phyloP scores from a whole-genome alignment of 2,113 vertebrate genomes.

The Atractosteus spatula region DNA sequence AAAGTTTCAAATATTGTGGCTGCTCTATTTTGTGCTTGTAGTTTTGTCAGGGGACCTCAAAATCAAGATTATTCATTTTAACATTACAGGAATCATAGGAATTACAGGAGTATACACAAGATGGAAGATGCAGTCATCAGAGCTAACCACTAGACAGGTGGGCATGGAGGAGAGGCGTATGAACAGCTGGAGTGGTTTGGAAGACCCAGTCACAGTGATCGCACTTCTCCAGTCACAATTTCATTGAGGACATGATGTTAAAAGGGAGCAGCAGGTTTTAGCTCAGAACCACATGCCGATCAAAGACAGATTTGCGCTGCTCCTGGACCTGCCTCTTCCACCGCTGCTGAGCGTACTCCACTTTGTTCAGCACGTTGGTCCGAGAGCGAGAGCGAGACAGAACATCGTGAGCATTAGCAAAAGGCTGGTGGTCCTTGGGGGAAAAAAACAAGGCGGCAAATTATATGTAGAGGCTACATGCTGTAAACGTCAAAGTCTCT shows the following conservation, averaged over 20 bases:
- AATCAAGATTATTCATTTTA: background rate
- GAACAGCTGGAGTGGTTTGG: background rate
- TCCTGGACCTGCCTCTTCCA: constrained; percentile 97
- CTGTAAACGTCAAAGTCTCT: too few relatives aligned
- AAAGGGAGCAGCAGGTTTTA: constrained; percentile 54
- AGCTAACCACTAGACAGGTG: background rate
- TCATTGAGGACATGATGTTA: background rate
- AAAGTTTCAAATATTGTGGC: too few relatives aligned
- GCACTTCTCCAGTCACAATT: constrained; percentile 21
- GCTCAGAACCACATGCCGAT: constrained; percentile 94
- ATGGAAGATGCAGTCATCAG: background rate
- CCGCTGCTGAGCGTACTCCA: constrained; percentile 94
- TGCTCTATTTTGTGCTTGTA: too few relatives aligned
- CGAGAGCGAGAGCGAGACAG: constrained; percentile 86
- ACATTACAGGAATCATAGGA: background rate
- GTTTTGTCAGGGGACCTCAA: background rate
- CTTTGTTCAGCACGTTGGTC: constrained; percentile 92
- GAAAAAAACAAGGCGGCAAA: background rate
- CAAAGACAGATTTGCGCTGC: constrained; percentile 95
- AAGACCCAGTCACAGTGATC: constrained; percentile 44
- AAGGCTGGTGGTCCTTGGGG: constrained; percentile 90
- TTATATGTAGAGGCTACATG: background rate
- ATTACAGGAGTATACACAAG: background rate
- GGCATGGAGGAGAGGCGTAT: constrained; percentile 16
- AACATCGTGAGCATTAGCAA: constrained; percentile 91